Percentiles rank a stretch among this genome's conserved stretches.
These are phyloP conservation scores for Panurus biarmicus DNA, from an alignment of 2,113 vertebrate genomes.

Conservation along the genomic window DNA sequence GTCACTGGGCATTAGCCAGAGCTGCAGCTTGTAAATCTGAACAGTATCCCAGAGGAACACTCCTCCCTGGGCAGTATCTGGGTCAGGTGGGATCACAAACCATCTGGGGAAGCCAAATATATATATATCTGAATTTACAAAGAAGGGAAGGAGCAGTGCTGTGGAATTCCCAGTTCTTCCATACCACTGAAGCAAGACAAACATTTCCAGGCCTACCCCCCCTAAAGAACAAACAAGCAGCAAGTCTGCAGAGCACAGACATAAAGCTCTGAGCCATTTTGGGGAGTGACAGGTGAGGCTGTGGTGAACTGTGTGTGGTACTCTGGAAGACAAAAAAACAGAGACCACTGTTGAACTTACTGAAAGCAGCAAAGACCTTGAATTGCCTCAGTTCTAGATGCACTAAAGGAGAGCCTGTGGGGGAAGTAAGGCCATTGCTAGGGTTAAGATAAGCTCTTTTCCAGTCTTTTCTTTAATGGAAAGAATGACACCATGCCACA, in stretches of 20 bases:
- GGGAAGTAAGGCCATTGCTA: too few species aligned
- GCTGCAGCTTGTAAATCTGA: not conserved
- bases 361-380: not conserved
- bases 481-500: not conserved
- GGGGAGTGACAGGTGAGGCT: not conserved
- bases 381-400: not conserved
- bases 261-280: not conserved
- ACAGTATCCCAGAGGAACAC: accelerated
- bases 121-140: not conserved
- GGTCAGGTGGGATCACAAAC: not conserved
- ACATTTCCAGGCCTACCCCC: not conserved
- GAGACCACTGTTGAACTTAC: not conserved
- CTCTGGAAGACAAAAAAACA: not conserved
- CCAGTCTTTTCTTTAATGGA: not conserved
- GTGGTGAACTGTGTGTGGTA: not conserved
- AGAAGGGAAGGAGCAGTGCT: not conserved
- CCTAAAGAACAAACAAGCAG: not conserved
- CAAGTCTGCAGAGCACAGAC: not conserved
- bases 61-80: not conserved
- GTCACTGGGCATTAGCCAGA: not conserved
- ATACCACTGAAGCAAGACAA: not conserved
- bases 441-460: not conserved
- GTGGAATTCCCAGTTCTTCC: not conserved
- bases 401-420: not conserved
- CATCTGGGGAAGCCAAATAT: not conserved